Evolutionary conservation across 2,797 vertebrate species (phyloP).

Genomic region (Nyctibius grandis): DNA sequence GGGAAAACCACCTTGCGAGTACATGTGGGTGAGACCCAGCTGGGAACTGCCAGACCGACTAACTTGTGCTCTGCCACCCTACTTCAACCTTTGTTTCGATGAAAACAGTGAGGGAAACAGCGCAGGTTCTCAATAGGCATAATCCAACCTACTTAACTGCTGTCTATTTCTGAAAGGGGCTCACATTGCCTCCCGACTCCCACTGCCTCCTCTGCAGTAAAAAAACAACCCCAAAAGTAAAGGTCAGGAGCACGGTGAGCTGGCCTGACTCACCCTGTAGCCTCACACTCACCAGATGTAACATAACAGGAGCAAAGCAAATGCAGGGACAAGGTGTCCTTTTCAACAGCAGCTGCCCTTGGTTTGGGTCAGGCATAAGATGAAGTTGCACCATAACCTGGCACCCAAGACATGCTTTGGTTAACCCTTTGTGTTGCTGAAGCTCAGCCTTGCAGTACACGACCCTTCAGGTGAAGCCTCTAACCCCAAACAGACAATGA

Average conservation of each 20-base stretch:
- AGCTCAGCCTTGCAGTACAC: background rate
- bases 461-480: background rate
- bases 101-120: background rate
- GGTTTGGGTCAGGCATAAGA: background rate
- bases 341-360: background rate
- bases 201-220: background rate
- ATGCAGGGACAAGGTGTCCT: background rate
- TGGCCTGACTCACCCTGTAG: background rate
- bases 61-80: background rate
- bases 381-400: background rate
- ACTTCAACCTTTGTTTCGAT: background rate
- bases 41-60: background rate
- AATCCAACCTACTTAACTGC: background rate
- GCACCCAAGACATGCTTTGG: background rate
- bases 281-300: background rate
- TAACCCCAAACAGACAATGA: background rate
- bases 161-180: background rate
- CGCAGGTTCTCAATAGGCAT: background rate
- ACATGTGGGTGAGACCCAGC: background rate
- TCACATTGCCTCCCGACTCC: background rate
- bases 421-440: background rate
- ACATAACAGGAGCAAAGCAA: background rate
- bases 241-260: background rate
- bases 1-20: background rate
- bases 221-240: background rate